Percentiles rank a stretch among this genome's conserved stretches.
These are phyloP conservation scores for Channallabes apus DNA, from an alignment of 2,797 vertebrate species.

Conservation along the genomic window DNA sequence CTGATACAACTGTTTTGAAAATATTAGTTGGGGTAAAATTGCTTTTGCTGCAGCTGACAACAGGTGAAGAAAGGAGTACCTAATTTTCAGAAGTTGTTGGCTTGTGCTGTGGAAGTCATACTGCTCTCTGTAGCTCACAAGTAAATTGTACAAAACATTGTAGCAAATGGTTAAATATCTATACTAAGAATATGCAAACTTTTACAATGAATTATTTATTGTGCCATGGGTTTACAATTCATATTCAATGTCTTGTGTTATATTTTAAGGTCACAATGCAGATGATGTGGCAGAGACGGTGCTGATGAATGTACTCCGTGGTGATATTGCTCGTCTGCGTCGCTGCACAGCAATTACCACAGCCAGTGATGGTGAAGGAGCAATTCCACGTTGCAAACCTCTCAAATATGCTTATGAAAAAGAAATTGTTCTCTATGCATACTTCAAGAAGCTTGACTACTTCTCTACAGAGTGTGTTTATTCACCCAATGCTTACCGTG, in stretches of 20 bases:
- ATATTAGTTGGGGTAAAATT: neutral
- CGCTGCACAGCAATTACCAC: slow-evolving; percentile 81
- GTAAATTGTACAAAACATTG: neutral
- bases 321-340: slow-evolving; percentile 83
- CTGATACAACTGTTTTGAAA: neutral
- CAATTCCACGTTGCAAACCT: slow-evolving; percentile 85
- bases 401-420: slow-evolving; percentile 90
- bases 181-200: neutral
- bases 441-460: slow-evolving; percentile 89
- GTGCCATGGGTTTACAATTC: neutral
- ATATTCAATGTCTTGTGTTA: neutral
- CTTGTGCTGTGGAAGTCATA: neutral
- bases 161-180: neutral
- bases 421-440: slow-evolving; percentile 91
- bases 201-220: neutral
- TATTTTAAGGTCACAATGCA: slow-evolving; percentile 83
- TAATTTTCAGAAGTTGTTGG: neutral
- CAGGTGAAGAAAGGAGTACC: neutral
- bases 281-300: slow-evolving; percentile 88
- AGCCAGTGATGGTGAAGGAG: slow-evolving; percentile 75
- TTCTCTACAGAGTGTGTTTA: slow-evolving; percentile 91
- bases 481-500: slow-evolving; percentile 90
- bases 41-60: neutral
- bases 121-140: neutral
- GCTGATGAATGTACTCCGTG: slow-evolving; percentile 88